Conservation (phyloP, 2,888 invertebrate species). For the Elmis aenea region DNA sequence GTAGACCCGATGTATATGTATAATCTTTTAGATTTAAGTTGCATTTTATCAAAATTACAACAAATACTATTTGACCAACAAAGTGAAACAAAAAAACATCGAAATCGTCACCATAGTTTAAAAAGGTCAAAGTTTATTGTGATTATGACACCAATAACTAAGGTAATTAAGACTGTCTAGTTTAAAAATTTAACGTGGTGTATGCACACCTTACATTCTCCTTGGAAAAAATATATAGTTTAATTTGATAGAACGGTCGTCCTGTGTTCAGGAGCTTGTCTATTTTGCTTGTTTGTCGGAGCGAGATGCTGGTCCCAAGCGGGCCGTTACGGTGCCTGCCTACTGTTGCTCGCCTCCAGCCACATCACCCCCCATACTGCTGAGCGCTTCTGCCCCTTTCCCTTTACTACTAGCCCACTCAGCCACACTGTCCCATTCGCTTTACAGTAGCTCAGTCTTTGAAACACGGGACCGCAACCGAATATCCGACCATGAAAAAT, state of each 20-base stretch:
- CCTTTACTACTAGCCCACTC: slow-evolving; percentile 14
- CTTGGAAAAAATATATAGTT: no score
- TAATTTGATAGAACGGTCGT: slow-evolving; percentile 45
- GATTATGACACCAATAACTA: no score
- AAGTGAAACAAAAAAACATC: no score
- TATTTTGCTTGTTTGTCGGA: slow-evolving; percentile 28
- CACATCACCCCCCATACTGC: slow-evolving; percentile 10
- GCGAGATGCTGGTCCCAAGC: slow-evolving; percentile 32
- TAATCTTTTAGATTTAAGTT: no score
- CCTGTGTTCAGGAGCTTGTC: slow-evolving; percentile 19
- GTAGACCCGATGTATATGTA: no score
- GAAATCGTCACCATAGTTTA: no score
- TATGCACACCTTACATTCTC: no score
- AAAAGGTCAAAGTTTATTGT: no score
- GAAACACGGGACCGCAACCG: slow-evolving; percentile 28
- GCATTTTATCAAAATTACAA: no score
- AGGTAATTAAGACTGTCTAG: no score
- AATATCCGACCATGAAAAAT: slow-evolving; percentile 39
- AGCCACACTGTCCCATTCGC: slow-evolving; percentile 27
- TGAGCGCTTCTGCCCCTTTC: slow-evolving; percentile 22
- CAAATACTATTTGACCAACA: no score
- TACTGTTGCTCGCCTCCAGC: slow-evolving; percentile 30
- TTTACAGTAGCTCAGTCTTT: slow-evolving; percentile 29
- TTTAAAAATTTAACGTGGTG: no score
- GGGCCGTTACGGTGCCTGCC: slow-evolving; percentile 33